Evolutionary conservation across 2,113 vertebrate genomes (phyloP), one percentile per base, ranked within the genome.

Genomic region (Boleophthalmus pectinirostris): DNA sequence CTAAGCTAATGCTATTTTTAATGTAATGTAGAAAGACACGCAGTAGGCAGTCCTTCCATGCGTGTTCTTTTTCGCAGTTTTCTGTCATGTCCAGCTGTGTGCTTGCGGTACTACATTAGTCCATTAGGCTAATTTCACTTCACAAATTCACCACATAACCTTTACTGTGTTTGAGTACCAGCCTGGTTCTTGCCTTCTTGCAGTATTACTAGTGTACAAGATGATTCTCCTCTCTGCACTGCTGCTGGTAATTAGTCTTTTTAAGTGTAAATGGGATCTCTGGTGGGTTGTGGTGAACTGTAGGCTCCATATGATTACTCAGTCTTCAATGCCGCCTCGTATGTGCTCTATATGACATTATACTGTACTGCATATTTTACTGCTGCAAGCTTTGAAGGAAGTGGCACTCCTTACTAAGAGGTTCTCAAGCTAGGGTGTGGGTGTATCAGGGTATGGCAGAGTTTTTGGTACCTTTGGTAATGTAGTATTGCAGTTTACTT

Each of bases 191-290:
- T 18, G 43, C n/a, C 46, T 72, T 12, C 14, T 53, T 35, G 10
- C 38, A 49, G n/a, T 11, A 5, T 77, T 68, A 47, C 73, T n/a
- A 21, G 51, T 29, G n/a, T 57, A 70, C 70, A 38, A 70, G 65
- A 12, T 0, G 33, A 43, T 21, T 51, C 75, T 51, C 73, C 66
- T 58, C 69, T 9, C 72, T 68, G 75, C 77, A 24, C 12, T 35
- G 75, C 72, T 7, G 60, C 43, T 57, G 69, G 47, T 80, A 80
- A 83, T 86, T 83, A 76, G 69, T 76, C 77, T 81, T 80, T 83
- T 83, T 65, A 82, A 82, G 80, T 83, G 78, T 66, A 79, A 86
- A 81, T 79, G 75, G 68, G 64, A 80, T 81, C 82, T 84, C 84
- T 81, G 70, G 78, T 84, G 78, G 75, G 77, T 83, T 76, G 73